Base-by-base conservation (phyloP, 2,797 vertebrate species). In the Spinibarbus caldwelli region DNA sequence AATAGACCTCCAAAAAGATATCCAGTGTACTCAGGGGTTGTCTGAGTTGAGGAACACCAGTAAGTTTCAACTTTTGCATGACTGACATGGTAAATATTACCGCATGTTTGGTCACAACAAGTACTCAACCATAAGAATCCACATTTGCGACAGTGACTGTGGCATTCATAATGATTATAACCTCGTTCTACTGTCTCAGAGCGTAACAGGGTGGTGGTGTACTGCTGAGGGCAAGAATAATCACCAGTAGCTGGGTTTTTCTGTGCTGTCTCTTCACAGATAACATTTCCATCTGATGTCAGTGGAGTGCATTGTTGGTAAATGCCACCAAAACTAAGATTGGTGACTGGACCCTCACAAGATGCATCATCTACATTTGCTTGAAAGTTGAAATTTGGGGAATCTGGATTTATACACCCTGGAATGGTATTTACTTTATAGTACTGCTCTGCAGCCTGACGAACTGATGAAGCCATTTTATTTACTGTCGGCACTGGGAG, bases 1-100 rank as follows among this genome's bases (percentile, higher is more conserved):
- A 96, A 98, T 21, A 98, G 86, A 0, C 97, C 97, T 0, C 97
- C 97, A 23, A 98, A 98, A 38, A 98, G 94, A 72, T 95, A 96
- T 0, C 97, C 96, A 0, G 94, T 95, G 80, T 92, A 80, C 0
- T 91, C 87, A 0, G 94, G 87, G 1, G 89, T 92, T 0, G 57
- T 0, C 19, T 91, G 87, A 0, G 47, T 94, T 5, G 90, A 70
- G 0, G 94, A 89, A 0, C 97, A 98, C 96, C 97, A 99, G 84
- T 95, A 97, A 15, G 96, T 95, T 0, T 92, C 88, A 38, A 98
- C 92, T 4, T 86, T 91, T 66, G 96, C 97, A 6, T 81, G 92
- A 3, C 95, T 94, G 77, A 96, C 94, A 12, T 87, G 87, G 90
- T 96, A 96, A 52, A 92, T 73, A 0, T 97, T 93, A 62, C 88